Evolutionary conservation across 2,113 vertebrate species (phyloP).

Genomic region (Eulemur rufifrons): DNA sequence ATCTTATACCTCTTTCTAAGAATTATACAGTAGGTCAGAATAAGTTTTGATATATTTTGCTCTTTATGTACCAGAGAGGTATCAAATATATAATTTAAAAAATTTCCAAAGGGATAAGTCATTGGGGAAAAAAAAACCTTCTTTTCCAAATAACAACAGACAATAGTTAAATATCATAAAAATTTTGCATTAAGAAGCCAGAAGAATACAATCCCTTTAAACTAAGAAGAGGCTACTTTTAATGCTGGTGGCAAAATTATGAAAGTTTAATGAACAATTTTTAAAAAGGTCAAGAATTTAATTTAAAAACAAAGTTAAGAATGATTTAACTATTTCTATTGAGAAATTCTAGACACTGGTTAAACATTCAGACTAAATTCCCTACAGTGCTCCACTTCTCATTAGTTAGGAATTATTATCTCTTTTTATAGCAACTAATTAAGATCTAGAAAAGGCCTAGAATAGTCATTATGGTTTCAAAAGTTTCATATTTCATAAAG

Average conservation of each 20-base stretch:
- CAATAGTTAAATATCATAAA: slow-evolving; percentile 49
- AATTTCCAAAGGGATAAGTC: slow-evolving; percentile 77
- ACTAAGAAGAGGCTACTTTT: slow-evolving; percentile 76
- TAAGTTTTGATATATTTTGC: slow-evolving; percentile 69
- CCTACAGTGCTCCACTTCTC: not conserved
- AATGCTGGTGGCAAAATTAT: slow-evolving; percentile 72
- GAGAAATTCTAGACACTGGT: not conserved
- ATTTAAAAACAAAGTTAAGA: slow-evolving; percentile 43
- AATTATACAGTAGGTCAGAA: slow-evolving; percentile 70
- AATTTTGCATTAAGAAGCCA: slow-evolving; percentile 79
- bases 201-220: slow-evolving; percentile 71
- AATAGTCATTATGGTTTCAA: not conserved
- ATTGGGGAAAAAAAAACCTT: slow-evolving; percentile 66
- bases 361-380: slow-evolving; percentile 38
- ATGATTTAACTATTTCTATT: not conserved
- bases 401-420: slow-evolving; percentile 49
- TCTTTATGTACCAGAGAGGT: slow-evolving; percentile 66
- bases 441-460: not conserved
- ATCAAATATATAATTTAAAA: slow-evolving; percentile 58
- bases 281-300: slow-evolving; percentile 49
- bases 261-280: slow-evolving; percentile 35
- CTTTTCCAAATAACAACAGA: slow-evolving; percentile 50
- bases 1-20: slow-evolving; percentile 68
- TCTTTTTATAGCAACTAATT: slow-evolving; percentile 55
- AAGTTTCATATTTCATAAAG: slow-evolving; percentile 15